A percentile compares a stretch with the other conserved stretches of the same genome.
These are phyloP conservation scores for Fragum sueziense DNA, from an alignment of 2,888 invertebrate species.

Conservation along the genomic window DNA sequence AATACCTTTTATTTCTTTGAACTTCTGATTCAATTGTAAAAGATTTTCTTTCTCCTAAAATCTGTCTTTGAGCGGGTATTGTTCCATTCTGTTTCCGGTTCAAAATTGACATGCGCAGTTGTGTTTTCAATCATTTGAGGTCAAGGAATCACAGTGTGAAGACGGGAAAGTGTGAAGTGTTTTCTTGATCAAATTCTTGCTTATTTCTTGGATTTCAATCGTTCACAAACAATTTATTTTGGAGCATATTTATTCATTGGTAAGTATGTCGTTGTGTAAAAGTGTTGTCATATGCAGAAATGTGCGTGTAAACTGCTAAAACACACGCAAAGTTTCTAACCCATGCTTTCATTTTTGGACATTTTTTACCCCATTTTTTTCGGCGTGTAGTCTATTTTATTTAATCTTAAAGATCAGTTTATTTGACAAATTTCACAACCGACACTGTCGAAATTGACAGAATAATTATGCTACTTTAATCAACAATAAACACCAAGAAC, in stretches of 20 bases:
- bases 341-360: neutral
- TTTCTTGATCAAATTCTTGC: no score
- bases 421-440: no score
- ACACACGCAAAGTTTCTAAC: neutral
- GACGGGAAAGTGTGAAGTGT: constrained; percentile 14
- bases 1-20: no score
- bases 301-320: neutral
- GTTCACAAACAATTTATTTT: neutral
- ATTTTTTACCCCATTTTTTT: no score
- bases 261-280: neutral
- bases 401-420: no score
- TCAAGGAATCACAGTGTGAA: constrained; percentile 19
- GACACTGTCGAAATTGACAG: no score
- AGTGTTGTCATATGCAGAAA: no score
- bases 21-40: neutral
- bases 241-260: neutral
- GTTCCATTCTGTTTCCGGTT: constrained; percentile 44
- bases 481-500: no score
- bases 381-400: neutral
- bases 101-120: constrained; percentile 38
- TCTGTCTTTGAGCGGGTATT: constrained; percentile 27
- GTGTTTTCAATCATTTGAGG: constrained; percentile 7
- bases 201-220: neutral
- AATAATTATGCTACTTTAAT: no score
- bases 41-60: constrained; percentile 1